A percentile compares a stretch with the other conserved stretches of the same genome.
phyloP scores from a whole-genome alignment of 2,888 invertebrate species.

The Andrena praecox region DNA sequence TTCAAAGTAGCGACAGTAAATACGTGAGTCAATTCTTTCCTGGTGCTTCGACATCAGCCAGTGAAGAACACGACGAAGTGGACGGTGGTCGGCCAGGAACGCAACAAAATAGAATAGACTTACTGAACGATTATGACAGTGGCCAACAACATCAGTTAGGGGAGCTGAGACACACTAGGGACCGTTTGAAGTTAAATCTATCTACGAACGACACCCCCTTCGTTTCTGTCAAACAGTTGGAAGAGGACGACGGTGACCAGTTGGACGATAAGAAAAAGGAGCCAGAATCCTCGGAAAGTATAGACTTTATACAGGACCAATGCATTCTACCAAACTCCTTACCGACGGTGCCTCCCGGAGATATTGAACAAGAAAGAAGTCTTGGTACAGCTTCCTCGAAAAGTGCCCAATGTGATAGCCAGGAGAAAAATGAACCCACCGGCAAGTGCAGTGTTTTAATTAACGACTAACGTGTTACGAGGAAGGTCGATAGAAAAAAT shows the following conservation, averaged over 20 bases:
- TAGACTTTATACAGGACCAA: slow-evolving; percentile 57
- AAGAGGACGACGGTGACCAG: slow-evolving; percentile 51
- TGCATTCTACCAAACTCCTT: slow-evolving; percentile 49
- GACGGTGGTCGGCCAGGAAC: slow-evolving; percentile 59
- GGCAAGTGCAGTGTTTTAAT: slow-evolving; percentile 63
- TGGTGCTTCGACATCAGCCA: slow-evolving; percentile 82
- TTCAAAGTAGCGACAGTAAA: slow-evolving; percentile 84
- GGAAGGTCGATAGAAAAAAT: slow-evolving; percentile 47
- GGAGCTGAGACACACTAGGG: slow-evolving; percentile 90
- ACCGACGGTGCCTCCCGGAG: slow-evolving; percentile 70
- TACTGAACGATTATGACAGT: slow-evolving; percentile 65
- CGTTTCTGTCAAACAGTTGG: slow-evolving; percentile 54
- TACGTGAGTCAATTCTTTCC: slow-evolving; percentile 91
- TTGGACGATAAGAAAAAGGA: slow-evolving; percentile 60
- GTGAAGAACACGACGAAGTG: slow-evolving; percentile 66
- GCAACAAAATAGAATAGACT: slow-evolving; percentile 66
- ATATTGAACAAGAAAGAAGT: slow-evolving; percentile 49
- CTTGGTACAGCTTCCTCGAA: slow-evolving; percentile 46
- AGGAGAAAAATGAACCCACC: slow-evolving; percentile 45
- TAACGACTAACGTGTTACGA: slow-evolving; percentile 47
- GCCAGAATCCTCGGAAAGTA: slow-evolving; percentile 30
- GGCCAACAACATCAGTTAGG: slow-evolving; percentile 86
- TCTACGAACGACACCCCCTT: slow-evolving; percentile 72
- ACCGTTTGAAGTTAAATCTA: slow-evolving; percentile 90
- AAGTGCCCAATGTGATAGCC: slow-evolving; percentile 61